Evolutionary conservation across 1,140 invertebrate species (phyloP).

Genomic region (Apis dorsata): DNA sequence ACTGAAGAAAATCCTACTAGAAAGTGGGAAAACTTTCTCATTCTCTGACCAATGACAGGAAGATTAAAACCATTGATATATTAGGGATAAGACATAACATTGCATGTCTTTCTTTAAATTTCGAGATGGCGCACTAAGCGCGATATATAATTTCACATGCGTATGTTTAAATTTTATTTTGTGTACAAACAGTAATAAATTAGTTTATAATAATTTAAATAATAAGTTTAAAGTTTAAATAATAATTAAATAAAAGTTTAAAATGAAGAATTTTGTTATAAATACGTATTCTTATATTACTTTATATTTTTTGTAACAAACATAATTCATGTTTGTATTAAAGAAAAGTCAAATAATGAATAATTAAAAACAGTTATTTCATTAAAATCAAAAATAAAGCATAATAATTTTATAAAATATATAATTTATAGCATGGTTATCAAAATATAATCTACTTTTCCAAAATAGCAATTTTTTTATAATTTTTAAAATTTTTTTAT

Average conservation of each 20-base stretch:
- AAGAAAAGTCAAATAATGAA: neutral
- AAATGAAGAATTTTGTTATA: too few species aligned
- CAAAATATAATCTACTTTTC: too few species aligned
- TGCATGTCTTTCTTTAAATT: constrained; percentile 17
- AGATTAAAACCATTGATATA: constrained; percentile 38
- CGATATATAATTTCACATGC: neutral
- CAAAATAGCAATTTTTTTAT: too few species aligned
- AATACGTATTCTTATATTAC: neutral
- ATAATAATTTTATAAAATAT: neutral
- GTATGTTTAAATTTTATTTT: neutral
- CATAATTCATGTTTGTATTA: neutral
- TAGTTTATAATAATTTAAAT: too few species aligned
- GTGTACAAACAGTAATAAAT: neutral
- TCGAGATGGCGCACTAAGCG: constrained; percentile 30
- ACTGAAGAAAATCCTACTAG: constrained; percentile 60
- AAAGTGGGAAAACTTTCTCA: constrained; percentile 42
- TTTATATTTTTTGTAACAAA: neutral
- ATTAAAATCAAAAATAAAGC: neutral
- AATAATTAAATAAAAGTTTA: neutral
- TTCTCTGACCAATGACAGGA: constrained; percentile 1
- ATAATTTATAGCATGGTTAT: neutral
- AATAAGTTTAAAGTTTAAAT: neutral
- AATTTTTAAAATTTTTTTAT: too few species aligned
- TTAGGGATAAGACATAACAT: constrained; percentile 25
- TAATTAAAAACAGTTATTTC: neutral